Percentiles rank a stretch among this genome's conserved stretches.
Evolutionary conservation across 1,140 invertebrate species (phyloP).

Genomic region (Temnothorax curvispinosus): DNA sequence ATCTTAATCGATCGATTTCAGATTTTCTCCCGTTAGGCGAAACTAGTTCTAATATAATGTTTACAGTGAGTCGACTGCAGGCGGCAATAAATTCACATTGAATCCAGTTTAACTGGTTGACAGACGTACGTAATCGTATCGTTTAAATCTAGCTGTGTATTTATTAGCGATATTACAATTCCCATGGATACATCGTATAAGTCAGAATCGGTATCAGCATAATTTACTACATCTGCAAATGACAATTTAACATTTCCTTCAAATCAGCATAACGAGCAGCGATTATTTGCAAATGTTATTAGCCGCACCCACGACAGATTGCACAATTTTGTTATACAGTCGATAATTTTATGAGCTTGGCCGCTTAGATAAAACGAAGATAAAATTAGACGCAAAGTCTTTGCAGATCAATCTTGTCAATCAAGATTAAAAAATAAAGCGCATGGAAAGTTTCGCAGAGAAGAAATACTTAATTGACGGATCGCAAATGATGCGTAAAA

Average conservation of each 20-base stretch:
- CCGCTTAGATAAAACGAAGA: neutral
- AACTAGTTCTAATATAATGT: conserved; percentile 34
- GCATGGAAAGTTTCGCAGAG: neutral
- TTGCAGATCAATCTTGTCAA: neutral
- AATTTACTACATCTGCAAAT: conserved; percentile 53
- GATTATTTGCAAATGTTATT: conserved; percentile 29
- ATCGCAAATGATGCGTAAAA: neutral
- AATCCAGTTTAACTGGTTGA: conserved; percentile 59
- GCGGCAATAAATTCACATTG: conserved; percentile 41
- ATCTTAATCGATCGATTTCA: conserved; percentile 21
- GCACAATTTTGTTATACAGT: neutral
- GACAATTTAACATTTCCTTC: conserved; percentile 57
- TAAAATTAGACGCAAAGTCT: neutral
- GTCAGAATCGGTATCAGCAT: conserved; percentile 38
- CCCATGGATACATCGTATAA: conserved; percentile 44
- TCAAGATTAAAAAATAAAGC: neutral
- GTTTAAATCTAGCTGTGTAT: conserved; percentile 47
- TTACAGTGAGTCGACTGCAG: conserved; percentile 18
- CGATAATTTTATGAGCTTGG: neutral
- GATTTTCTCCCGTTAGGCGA: conserved; percentile 34
- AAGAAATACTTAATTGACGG: neutral
- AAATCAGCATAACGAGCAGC: conserved; percentile 26
- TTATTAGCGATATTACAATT: conserved; percentile 55
- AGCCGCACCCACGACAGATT: neutral
- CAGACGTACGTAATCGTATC: conserved; percentile 50